Base-by-base conservation (phyloP, 2,113 vertebrate species). In the Lates calcarifer region DNA sequence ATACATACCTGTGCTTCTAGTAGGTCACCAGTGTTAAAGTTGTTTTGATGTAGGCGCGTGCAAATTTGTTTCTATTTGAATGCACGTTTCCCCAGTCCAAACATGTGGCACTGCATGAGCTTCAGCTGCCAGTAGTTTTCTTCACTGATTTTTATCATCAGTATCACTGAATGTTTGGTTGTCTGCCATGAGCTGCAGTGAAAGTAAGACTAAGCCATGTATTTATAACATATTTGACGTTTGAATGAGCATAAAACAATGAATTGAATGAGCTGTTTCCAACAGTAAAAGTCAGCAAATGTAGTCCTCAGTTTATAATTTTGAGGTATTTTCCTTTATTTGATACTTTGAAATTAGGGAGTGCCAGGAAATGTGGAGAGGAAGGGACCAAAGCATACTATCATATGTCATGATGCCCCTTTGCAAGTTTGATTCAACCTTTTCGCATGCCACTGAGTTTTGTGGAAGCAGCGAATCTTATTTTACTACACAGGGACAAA, bases 51-150 rank as follows among this genome's bases (percentile, higher is more conserved):
- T 6, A 24, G 33, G 51, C 5, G 0, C 29, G 35, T 60, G 41
- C 18, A 51, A 22, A 39, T 80, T 49, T 51, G 18, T 61, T 63
- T 75, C 17, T 35, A 22, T 64, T 55, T 17, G 31, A 80, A 69
- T 57, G 24, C 70, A 67, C 29, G 3, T 0, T 33, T n/a, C 24
- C 18, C 55, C 20, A 22, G n/a, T 47, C 22, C 5, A 20, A 35
- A n/a, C 35, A 17, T 22, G 22, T 20, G 26, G 24, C 28, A 4
- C 26, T 26, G 22, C 24, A 10, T 45, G 24, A 39, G 28, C 8
- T 55, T 33, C 15, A 3, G 24, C 35, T n/a, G 18, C 56, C 37
- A 47, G 26, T 51, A 22, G 14, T 53, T 61, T 43, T 39, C 15
- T 58, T 78, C 29, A 47, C 24, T 26, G 8, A 28, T 33, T 68